A percentile compares a stretch with the other conserved stretches of the same genome.
Conservation (phyloP, 2,888 invertebrate species). For the Scelioninae gen. 1 region DNA sequence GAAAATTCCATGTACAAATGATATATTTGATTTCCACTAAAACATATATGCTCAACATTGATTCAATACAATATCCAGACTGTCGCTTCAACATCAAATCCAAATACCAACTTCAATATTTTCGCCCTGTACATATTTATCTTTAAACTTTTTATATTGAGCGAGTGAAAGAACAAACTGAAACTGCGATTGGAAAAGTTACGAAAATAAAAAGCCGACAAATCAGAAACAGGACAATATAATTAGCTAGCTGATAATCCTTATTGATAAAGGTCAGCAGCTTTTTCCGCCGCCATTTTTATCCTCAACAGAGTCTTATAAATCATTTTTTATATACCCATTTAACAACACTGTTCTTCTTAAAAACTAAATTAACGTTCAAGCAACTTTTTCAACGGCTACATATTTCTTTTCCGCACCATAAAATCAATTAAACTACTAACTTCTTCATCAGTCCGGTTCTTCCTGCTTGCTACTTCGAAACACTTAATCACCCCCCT, state of each 20-base stretch:
- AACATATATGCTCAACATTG: no score
- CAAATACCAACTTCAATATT: no score
- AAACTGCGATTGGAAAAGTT: no score
- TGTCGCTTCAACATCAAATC: no score
- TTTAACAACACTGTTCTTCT: conserved; percentile 6
- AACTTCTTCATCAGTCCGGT: conserved; percentile 19
- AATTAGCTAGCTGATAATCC: background rate
- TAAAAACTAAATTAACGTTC: conserved; percentile 29
- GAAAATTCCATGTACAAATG: no score
- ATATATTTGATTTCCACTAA: no score
- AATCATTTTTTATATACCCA: conserved; percentile 32
- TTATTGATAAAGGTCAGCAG: background rate
- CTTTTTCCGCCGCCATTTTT: background rate
- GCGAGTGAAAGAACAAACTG: no score
- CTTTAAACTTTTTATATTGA: no score
- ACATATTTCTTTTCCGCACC: conserved; percentile 57
- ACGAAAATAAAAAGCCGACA: background rate
- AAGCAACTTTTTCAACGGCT: conserved; percentile 13
- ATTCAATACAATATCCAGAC: no score
- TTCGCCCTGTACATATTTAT: no score
- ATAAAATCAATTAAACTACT: conserved; percentile 59
- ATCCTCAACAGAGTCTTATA: background rate
- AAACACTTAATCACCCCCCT: conserved; percentile 29
- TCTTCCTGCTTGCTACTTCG: conserved; percentile 18
- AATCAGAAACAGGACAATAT: background rate